Conservation (phyloP, 2,888 invertebrate genomes). For the Spodoptera picta region DNA sequence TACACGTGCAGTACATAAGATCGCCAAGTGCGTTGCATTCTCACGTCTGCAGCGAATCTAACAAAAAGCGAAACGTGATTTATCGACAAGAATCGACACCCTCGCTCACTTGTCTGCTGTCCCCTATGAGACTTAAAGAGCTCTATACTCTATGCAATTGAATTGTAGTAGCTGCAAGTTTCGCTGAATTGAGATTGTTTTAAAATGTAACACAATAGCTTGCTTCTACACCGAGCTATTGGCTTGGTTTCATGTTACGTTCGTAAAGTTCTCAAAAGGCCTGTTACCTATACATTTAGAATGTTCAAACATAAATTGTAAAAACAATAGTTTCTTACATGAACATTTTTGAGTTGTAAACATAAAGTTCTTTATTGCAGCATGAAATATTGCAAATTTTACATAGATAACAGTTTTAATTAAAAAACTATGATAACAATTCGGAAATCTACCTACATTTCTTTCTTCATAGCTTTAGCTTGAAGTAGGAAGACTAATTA, state of each 20-base stretch:
- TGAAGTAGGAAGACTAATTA: constrained; percentile 2
- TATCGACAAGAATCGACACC: constrained; percentile 67
- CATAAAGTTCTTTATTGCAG: too few species aligned
- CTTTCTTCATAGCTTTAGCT: too few species aligned
- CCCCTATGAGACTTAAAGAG: constrained; percentile 42
- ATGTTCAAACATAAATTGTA: too few species aligned
- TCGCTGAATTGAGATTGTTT: neutral
- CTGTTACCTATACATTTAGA: too few species aligned
- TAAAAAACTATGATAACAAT: too few species aligned
- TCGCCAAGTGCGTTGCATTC: constrained; percentile 68
- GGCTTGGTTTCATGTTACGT: too few species aligned
- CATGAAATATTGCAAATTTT: too few species aligned
- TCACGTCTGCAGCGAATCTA: constrained; percentile 70
- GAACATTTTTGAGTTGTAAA: too few species aligned
- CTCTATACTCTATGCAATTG: constrained; percentile 34
- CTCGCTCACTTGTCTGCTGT: constrained; percentile 52
- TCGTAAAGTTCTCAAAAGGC: too few species aligned
- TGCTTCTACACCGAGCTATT: neutral
- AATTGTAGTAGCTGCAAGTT: constrained; percentile 11
- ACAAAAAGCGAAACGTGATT: constrained; percentile 74
- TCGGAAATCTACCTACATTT: too few species aligned
- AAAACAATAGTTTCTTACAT: too few species aligned
- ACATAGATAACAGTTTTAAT: too few species aligned
- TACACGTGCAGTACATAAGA: constrained; percentile 73
- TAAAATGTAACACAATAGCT: neutral